Evolutionary conservation across 1,140 invertebrate species (phyloP), one percentile per base, ranked within the genome.

Genomic region (Meloidogyne hapla): DNA sequence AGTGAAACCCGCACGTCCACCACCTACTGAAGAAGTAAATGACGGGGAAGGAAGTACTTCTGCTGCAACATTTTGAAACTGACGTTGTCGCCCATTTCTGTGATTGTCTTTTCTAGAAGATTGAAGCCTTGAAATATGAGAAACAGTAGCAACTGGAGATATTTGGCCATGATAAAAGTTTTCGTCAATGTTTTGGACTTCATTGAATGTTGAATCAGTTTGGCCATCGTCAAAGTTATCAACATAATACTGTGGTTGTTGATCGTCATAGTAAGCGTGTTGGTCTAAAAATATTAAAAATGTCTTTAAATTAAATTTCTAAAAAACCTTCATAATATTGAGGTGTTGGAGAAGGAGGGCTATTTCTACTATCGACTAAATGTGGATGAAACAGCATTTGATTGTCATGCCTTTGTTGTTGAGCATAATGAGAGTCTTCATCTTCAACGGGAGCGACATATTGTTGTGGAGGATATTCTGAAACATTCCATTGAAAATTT

Each of bases 141-240:
- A 33, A 26, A 2, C 6, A 3, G 26, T n/a, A 42, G 6, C 21
- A 9, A 23, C 21, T 18, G 21, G 5, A 67, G 40, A 67, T 23
- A 5, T 5, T 18, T 15, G 40, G n/a, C 21, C 56, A 73, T 73
- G 70, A 33, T 73, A 73, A 3, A 73, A 73, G n/a, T 73, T 25
- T 61, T 73, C 70, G 25, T 73, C 70, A 21, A 73, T 64, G 18
- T 72, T 26, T 42, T 42, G 40, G 9, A 33, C 9, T 33, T 33
- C 4, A 8, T 33, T 8, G 9, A 33, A 33, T 8, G 33, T 33
- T 56, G n/a, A 56, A n/a, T 56, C 48, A 56, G 1, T n/a, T 15
- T 56, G 48, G 6, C 8, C 15, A 15, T 48, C 45, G n/a, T 56
- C 48, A 56, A n/a, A n/a, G n/a, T 56, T n/a, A 56, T n/a, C 8